phyloP scores from a whole-genome alignment of 2,113 vertebrate genomes.

The Acrocephalus kingi region DNA sequence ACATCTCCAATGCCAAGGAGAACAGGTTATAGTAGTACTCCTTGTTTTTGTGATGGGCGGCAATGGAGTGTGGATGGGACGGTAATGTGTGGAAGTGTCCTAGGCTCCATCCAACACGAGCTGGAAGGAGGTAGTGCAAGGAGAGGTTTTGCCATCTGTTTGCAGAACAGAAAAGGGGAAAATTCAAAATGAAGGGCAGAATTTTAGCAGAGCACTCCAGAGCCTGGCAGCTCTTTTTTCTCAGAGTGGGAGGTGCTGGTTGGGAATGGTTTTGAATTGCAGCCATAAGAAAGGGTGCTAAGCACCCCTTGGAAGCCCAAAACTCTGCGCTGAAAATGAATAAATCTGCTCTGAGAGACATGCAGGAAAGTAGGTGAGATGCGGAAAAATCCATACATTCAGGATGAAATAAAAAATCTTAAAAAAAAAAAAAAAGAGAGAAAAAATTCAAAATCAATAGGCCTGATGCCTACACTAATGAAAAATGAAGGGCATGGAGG shows the following conservation, averaged over 20 bases:
- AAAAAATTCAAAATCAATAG: constrained; percentile 1
- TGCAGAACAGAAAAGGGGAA: neutral
- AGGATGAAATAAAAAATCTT: neutral
- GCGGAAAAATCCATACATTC: neutral
- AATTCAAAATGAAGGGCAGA: neutral
- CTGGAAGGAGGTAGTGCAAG: neutral
- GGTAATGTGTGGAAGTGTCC: accelerated
- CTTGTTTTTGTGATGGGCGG: neutral
- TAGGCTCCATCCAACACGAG: neutral
- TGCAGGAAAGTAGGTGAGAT: neutral
- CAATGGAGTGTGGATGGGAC: accelerated
- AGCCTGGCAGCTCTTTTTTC: neutral
- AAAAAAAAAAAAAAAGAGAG: neutral
- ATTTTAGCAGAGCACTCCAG: neutral
- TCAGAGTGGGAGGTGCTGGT: neutral
- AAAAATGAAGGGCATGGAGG: neutral
- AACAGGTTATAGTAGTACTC: neutral
- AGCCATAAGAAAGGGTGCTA: neutral
- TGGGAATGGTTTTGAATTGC: neutral
- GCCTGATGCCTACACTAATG: neutral
- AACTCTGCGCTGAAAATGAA: neutral
- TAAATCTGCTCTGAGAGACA: neutral
- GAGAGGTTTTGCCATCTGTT: neutral
- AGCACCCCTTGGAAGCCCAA: neutral
- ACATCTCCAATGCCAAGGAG: neutral